Conservation (phyloP, 2,797 vertebrate species). For the Falco peregrinus region DNA sequence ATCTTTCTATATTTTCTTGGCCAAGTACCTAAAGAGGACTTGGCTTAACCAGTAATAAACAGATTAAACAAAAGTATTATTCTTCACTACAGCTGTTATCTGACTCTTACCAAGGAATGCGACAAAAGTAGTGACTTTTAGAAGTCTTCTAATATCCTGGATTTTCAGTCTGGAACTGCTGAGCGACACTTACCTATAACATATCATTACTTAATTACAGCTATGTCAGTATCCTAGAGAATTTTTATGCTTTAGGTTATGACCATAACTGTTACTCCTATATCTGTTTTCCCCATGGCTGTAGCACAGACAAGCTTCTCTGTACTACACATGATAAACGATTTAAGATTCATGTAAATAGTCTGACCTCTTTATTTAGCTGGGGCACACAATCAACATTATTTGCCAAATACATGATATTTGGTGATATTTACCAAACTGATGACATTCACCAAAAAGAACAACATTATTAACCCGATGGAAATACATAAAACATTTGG, state of each 20-base stretch:
- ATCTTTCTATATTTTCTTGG: not conserved
- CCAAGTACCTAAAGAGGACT: not conserved
- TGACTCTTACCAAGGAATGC: not conserved
- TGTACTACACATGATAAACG: not conserved
- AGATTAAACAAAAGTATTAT: slow-evolving; percentile 8
- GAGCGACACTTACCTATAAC: not conserved
- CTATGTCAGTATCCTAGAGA: not conserved
- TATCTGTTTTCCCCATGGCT: not conserved
- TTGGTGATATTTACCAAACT: slow-evolving; percentile 48
- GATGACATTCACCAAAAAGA: not conserved
- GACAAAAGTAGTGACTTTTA: not conserved
- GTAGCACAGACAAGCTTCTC: not conserved
- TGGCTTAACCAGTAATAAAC: not conserved
- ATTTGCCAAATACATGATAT: not conserved
- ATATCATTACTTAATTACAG: not conserved
- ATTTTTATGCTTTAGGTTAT: not conserved
- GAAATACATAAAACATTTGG: not conserved
- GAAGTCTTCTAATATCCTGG: not conserved
- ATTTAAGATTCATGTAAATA: slow-evolving; percentile 11
- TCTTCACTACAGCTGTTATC: not conserved
- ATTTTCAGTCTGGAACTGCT: not conserved
- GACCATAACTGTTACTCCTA: not conserved
- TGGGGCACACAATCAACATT: not conserved
- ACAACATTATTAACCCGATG: not conserved
- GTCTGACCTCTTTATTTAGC: slow-evolving; percentile 9